Evolutionary conservation across 92 coral and sea anemone species (phyloP).

Genomic region (Muricea muricata): DNA sequence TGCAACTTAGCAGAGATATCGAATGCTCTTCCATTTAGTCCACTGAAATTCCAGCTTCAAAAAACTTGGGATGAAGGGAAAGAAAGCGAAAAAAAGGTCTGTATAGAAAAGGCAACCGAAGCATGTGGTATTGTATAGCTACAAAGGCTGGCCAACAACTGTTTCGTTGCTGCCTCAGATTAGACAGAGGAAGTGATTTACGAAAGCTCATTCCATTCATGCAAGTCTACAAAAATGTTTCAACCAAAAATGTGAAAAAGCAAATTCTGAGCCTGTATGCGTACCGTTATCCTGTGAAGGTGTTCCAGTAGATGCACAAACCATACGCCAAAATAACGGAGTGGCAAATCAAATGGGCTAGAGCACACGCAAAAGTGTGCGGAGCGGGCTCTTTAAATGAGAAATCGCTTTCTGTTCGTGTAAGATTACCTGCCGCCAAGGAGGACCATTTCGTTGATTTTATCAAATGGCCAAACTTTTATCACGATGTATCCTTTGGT

Average conservation of each 20-base stretch:
- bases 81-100: background rate
- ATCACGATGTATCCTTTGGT: conserved; percentile 7
- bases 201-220: background rate
- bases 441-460: conserved; percentile 12
- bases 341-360: conserved; percentile 10
- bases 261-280: conserved; percentile 12
- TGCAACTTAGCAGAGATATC: background rate
- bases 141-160: conserved; percentile 15
- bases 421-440: background rate
- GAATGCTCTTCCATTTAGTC: background rate
- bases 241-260: conserved; percentile 3
- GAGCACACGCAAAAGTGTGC: conserved; percentile 1
- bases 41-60: conserved; percentile 1
- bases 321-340: conserved; percentile 1
- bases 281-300: conserved; percentile 1
- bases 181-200: background rate
- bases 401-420: conserved; percentile 15
- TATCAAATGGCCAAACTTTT: conserved; percentile 13
- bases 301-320: background rate
- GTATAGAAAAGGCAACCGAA: conserved; percentile 8
- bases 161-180: background rate
- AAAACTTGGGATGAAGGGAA: conserved; percentile 11
- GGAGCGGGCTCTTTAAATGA: background rate
- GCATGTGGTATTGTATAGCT: conserved; percentile 1
- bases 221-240: conserved; percentile 14